Percentiles rank a stretch among this genome's conserved stretches.
Evolutionary conservation across 2,888 invertebrate species (phyloP).

Genomic region (Nasonovia ribisnigri): DNA sequence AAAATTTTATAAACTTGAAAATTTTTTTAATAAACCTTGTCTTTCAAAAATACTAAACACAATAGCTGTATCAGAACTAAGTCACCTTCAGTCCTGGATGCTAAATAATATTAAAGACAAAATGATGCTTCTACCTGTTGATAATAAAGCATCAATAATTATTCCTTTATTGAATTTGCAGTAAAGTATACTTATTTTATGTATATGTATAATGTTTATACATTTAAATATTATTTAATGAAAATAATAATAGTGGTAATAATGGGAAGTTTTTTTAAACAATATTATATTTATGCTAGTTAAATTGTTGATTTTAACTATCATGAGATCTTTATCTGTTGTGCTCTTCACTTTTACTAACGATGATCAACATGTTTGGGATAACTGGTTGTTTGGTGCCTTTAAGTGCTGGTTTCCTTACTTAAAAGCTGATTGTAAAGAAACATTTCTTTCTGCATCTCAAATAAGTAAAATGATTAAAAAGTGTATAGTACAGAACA

Average conservation of each 20-base stretch:
- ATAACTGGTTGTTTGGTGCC: no score
- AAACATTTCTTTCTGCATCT: no score
- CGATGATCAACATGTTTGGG: no score
- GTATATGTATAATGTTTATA: background rate
- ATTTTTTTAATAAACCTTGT: slow-evolving; percentile 32
- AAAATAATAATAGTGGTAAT: background rate
- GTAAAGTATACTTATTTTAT: background rate
- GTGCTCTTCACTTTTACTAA: background rate
- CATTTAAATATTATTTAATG: slow-evolving; percentile 13
- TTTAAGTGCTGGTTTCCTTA: no score
- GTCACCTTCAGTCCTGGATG: no score
- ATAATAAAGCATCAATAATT: background rate
- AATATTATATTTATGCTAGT: slow-evolving; percentile 22
- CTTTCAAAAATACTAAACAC: background rate
- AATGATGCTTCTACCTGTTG: background rate
- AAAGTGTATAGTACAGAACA: no score
- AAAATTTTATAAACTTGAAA: background rate
- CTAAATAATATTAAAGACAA: no score
- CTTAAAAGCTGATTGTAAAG: no score
- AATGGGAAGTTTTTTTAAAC: background rate
- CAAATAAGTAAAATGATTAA: no score
- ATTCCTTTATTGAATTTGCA: slow-evolving; percentile 15
- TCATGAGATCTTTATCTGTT: slow-evolving; percentile 3
- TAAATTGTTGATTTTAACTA: slow-evolving; percentile 20
- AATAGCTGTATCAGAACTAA: background rate